Evolutionary conservation across 2,797 vertebrate genomes (phyloP), one percentile per base, ranked within the genome.

Genomic region (Crax fasciolata): DNA sequence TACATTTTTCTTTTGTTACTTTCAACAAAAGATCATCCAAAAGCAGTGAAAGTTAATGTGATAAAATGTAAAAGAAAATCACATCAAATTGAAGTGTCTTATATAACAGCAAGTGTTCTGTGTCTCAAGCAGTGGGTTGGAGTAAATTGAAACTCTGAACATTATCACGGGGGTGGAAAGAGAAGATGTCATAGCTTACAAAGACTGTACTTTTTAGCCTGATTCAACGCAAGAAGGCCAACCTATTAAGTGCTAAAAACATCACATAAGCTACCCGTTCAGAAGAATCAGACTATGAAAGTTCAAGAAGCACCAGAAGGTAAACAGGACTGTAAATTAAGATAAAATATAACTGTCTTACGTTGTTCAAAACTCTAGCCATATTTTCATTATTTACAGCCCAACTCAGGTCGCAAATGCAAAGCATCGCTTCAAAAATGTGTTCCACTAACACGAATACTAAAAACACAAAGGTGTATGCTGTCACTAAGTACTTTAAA

Each of bases 161-260:
- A 5, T 93, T 92, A 93, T 75, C 35, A 85, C 75, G 95, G 90
- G 89, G 93, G 91, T 95, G 92, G 94, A 91, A 91, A 89, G 48
- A 93, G 52, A 52, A 93, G 49, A 52, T 95, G 74, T 92, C 30
- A 52, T 3, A 18, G n/a, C 19, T 94, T 43, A 54, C 9, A 58
- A 89, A 91, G 66, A 54, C 55, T 84, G 65, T 59, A 59, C 52
- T 54, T 93, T 78, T 87, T 63, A 86, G 62, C 38, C 73, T 86
- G 55, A 93, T 51, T 73, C 39, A 78, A 28, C 24, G 43, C 54
- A 78, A 76, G 46, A 82, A 91, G 84, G 82, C 75, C 76, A 89
- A 87, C 78, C 51, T 83, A 54, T 80, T 55, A 67, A 66, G 68
- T 32, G 38, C 30, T 72, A 81, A 38, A 91, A 91, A 63, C 41